Percentiles rank a stretch among this genome's conserved stretches.
Evolutionary conservation across 2,797 vertebrate species (phyloP).

Genomic region (Notoglanidium macrostoma): DNA sequence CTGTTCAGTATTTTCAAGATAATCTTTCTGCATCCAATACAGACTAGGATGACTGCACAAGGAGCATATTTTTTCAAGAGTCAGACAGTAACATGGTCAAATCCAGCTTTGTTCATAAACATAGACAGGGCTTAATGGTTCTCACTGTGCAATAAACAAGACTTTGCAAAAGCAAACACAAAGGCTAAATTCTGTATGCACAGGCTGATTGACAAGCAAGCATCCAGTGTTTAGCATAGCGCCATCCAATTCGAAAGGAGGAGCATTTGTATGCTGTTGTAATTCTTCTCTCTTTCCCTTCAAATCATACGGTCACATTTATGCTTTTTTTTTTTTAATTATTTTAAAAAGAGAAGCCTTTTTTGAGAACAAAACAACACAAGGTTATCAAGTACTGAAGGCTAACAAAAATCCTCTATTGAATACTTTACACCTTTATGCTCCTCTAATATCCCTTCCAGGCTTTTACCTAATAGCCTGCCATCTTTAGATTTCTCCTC

Average conservation of each 20-base stretch:
- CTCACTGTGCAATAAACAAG: not conserved
- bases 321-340: not conserved
- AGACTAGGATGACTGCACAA: not conserved
- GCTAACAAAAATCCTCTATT: not conserved
- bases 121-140: not conserved
- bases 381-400: not conserved
- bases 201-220: not conserved
- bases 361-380: not conserved
- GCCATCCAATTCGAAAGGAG: not conserved
- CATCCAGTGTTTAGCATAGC: not conserved
- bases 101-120: not conserved
- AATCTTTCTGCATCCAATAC: not conserved
- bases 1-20: not conserved
- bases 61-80: constrained; percentile 69
- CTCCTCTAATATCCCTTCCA: not conserved
- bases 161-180: not conserved
- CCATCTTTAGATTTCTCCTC: constrained; percentile 32
- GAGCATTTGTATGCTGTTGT: not conserved
- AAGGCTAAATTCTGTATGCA: not conserved
- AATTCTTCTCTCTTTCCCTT: not conserved
- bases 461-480: constrained; percentile 37
- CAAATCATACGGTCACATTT: not conserved
- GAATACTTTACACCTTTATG: not conserved
- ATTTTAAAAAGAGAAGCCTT: not conserved
- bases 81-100: not conserved